Conservation (phyloP, 2,113 vertebrate genomes). For the Corythornis cristatus region DNA sequence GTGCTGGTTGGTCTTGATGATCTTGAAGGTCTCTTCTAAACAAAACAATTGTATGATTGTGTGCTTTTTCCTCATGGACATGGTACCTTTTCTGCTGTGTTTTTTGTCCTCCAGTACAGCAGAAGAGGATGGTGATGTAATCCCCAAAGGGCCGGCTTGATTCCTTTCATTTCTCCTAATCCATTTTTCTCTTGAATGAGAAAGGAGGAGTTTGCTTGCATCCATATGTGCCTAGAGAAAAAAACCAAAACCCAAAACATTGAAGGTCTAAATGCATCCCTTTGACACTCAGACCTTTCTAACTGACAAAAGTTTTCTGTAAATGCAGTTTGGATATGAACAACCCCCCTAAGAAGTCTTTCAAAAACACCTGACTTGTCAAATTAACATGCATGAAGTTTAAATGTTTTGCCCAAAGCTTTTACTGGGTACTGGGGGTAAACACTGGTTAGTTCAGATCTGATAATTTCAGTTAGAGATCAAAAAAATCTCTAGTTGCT, state of each 20-base stretch:
- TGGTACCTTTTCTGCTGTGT: fast-evolving
- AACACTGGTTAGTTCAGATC: neutral
- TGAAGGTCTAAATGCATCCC: neutral
- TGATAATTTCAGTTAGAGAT: neutral
- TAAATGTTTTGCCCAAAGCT: neutral
- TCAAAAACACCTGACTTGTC: neutral
- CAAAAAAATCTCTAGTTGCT: neutral
- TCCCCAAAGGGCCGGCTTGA: neutral
- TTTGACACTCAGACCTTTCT: neutral
- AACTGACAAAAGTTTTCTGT: neutral
- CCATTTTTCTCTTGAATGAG: neutral
- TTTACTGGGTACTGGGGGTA: neutral
- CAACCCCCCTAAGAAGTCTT: neutral
- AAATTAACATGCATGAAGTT: neutral
- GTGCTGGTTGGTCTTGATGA: neutral
- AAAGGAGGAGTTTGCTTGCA: neutral
- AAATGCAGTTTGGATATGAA: neutral
- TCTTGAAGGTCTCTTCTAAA: neutral
- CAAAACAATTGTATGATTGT: neutral
- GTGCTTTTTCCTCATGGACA: neutral
- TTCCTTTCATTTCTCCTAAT: neutral
- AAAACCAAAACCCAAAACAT: neutral
- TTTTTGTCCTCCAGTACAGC: neutral
- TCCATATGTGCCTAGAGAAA: neutral
- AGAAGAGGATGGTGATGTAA: neutral